Percentiles rank a stretch among this genome's conserved stretches.
Evolutionary conservation across 2,888 invertebrate genomes (phyloP).

Genomic region (Panorpa germanica): DNA sequence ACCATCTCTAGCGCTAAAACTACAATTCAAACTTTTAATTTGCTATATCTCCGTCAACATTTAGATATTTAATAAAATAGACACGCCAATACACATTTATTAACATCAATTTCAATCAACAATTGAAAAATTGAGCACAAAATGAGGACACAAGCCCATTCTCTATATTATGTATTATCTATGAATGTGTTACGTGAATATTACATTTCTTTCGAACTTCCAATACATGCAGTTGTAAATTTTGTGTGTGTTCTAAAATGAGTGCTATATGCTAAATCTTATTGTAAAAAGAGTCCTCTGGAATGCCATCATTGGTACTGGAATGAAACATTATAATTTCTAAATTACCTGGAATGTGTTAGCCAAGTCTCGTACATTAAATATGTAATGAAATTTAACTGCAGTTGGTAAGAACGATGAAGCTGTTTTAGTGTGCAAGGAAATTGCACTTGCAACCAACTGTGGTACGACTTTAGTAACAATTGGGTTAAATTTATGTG

Average conservation of each 20-base stretch:
- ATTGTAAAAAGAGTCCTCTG: slow-evolving; percentile 1
- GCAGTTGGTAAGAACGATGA: slow-evolving; percentile 78
- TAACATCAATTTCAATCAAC: too few species aligned
- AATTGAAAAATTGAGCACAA: too few species aligned
- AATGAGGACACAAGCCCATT: too few species aligned
- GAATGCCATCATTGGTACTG: slow-evolving; percentile 3
- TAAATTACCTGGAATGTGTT: slow-evolving; percentile 73
- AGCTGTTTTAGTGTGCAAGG: slow-evolving; percentile 56
- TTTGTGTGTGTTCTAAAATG: not conserved
- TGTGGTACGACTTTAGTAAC: slow-evolving; percentile 38
- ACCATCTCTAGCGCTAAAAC: too few species aligned
- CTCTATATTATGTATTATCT: too few species aligned
- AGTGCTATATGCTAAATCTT: not conserved
- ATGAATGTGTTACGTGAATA: too few species aligned
- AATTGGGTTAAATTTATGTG: slow-evolving; percentile 41
- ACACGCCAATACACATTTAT: too few species aligned
- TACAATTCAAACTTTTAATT: too few species aligned
- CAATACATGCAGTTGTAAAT: not conserved
- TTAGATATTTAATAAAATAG: too few species aligned
- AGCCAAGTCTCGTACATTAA: slow-evolving; percentile 80
- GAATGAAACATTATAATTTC: slow-evolving; percentile 2
- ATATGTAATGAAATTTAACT: slow-evolving; percentile 86
- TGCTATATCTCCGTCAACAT: too few species aligned
- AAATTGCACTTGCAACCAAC: slow-evolving; percentile 52
- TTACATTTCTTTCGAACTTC: too few species aligned